Base-by-base conservation (phyloP, 2,888 invertebrate species). In the Lacanobia wlatinum region DNA sequence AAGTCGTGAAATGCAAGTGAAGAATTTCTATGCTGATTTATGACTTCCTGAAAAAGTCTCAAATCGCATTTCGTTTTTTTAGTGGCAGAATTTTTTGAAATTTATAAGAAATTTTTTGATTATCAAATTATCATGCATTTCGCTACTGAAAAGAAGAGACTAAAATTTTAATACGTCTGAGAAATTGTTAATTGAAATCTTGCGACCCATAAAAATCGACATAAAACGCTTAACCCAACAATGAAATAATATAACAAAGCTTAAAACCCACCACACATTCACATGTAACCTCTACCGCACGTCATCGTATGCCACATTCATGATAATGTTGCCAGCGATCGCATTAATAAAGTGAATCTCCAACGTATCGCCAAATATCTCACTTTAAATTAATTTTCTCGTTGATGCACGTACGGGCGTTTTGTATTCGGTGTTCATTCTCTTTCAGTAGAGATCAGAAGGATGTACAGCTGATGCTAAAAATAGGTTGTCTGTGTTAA, bases 301-400 rank as follows among this genome's bases (percentile, higher is more conserved):
- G 79, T 82, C 66, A 48, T 43, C 52, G 12, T 55, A 34, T n/a
- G 16, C 21, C 34, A 23, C 64, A 60, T 48, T 65, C 63, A 72
- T 71, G 67, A 61, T 56, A 60, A 63, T 48, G 43, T 64, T 53
- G 52, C 64, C 55, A 55, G 55, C 58, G 78, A 82, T 70, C 43
- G 72, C 46, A 72, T 59, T 78, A 61, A 68, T 83, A 68, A 72
- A 78, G 38, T 68, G 79, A 78, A 79, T 79, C 67, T 72, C 48
- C 63, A 83, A 60, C 53, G 50, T 60, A 63, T 34, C 62, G 28
- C 40, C 2, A 40, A 68, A 72, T 64, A 71, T 63, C 55, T 61
- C 83, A 58, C 64, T 82, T 58, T 59, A 72, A 72, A 72, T 78
- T 72, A 78, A 83, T 73, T 68, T 65, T 34, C 67, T 38, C 56